phyloP scores from a whole-genome alignment of 92 coral and sea anemone genomes.

The Bergia sp. region DNA sequence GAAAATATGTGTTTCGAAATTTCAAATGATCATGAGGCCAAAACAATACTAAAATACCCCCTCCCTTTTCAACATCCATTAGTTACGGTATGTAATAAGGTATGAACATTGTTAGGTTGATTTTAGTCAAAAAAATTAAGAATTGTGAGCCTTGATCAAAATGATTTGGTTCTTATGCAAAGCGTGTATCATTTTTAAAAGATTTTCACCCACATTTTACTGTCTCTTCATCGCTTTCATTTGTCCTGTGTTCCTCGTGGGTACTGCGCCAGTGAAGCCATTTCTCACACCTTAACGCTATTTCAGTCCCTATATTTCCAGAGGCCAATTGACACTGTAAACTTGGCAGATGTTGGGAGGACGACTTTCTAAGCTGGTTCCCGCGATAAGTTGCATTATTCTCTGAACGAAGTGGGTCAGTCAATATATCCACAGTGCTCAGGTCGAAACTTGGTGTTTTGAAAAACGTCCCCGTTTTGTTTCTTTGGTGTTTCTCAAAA shows the following conservation, averaged over 20 bases:
- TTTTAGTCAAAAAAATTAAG: too few species aligned
- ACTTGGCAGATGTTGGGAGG: background rate
- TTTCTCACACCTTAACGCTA: slow-evolving; percentile 3
- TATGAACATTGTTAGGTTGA: too few species aligned
- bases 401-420: background rate
- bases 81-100: too few species aligned
- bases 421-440: background rate
- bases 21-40: too few species aligned
- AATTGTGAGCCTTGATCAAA: too few species aligned
- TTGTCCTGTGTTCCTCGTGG: background rate
- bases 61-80: too few species aligned
- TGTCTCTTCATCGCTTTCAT: background rate
- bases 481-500: background rate
- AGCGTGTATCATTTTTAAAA: too few species aligned
- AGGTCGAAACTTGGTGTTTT: background rate
- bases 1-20: too few species aligned
- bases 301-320: background rate
- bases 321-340: background rate
- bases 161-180: too few species aligned
- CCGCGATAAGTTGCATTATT: slow-evolving; percentile 5
- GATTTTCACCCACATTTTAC: too few species aligned
- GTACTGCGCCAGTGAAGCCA: slow-evolving; percentile 14
- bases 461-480: background rate
- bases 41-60: too few species aligned
- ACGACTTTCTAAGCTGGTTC: background rate